A percentile compares a stretch with the other conserved stretches of the same genome.
phyloP scores from a whole-genome alignment of 2,888 invertebrate genomes.

The Polyommatus icarus region DNA sequence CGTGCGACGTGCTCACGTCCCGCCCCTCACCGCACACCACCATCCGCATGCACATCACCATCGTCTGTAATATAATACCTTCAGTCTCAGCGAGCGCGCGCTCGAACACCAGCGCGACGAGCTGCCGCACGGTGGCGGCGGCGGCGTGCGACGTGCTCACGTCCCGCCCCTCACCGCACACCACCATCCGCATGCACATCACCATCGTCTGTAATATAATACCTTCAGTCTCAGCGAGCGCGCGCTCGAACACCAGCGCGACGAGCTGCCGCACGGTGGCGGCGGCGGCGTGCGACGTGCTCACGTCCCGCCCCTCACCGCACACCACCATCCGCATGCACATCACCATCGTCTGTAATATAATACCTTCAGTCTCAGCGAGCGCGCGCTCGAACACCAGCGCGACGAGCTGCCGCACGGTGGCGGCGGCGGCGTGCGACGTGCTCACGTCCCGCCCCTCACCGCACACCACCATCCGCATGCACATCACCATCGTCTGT shows the following conservation, averaged over 20 bases:
- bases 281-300: constrained; percentile 97
- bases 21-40: constrained; percentile 94
- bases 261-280: constrained; percentile 98
- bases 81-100: constrained; percentile 87
- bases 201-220: constrained; percentile 81
- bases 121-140: constrained; percentile 97
- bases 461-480: constrained; percentile 96
- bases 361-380: constrained; percentile 80
- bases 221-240: constrained; percentile 84
- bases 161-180: constrained; percentile 90
- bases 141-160: constrained; percentile 97
- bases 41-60: constrained; percentile 97
- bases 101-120: constrained; percentile 95
- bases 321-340: constrained; percentile 98
- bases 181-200: constrained; percentile 97
- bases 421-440: constrained; percentile 98
- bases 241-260: constrained; percentile 93
- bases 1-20: constrained; percentile 92
- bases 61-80: constrained; percentile 53
- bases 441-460: constrained; percentile 90
- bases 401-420: constrained; percentile 96
- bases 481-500: constrained; percentile 95
- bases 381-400: constrained; percentile 93
- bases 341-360: constrained; percentile 88
- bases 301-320: constrained; percentile 88